These are phyloP conservation scores for Tetropium fuscum DNA, from an alignment of 2,888 invertebrate species.

Conservation along the genomic window DNA sequence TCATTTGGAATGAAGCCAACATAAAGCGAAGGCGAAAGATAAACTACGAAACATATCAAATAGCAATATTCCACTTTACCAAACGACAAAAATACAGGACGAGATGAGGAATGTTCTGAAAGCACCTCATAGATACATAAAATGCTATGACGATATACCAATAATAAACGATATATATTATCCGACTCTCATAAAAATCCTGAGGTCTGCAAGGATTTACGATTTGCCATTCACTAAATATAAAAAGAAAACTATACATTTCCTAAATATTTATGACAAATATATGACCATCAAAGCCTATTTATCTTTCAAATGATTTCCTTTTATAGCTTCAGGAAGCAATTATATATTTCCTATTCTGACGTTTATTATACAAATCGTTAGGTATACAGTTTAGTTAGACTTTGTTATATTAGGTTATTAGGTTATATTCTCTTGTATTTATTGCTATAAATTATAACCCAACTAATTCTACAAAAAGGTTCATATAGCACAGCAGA, in stretches of 20 bases:
- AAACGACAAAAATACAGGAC: slow-evolving; percentile 3
- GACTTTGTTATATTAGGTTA: no score
- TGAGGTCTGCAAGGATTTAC: slow-evolving; percentile 24
- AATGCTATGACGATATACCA: slow-evolving; percentile 19
- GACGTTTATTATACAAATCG: no score
- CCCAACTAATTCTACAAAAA: no score
- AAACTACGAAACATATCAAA: slow-evolving; percentile 1
- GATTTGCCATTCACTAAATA: slow-evolving; percentile 19
- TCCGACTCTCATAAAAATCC: slow-evolving; percentile 21
- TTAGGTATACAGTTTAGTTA: no score
- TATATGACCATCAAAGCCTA: slow-evolving; percentile 12
- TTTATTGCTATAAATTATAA: no score
- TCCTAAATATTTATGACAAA: slow-evolving; percentile 22
- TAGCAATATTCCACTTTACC: slow-evolving; percentile 1
- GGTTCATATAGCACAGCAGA: no score
- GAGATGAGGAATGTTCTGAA: slow-evolving; percentile 4
- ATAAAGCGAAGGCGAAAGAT: no score
- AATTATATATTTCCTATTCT: no score
- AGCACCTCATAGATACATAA: slow-evolving; percentile 13
- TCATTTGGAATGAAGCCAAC: no score
- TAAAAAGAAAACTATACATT: slow-evolving; percentile 23
- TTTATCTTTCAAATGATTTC: slow-evolving; percentile 16
- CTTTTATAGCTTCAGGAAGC: slow-evolving; percentile 21
- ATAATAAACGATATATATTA: slow-evolving; percentile 26
- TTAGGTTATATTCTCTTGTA: neutral